Percentiles rank a stretch among this genome's conserved stretches.
Evolutionary conservation across 2,888 invertebrate genomes (phyloP).

Genomic region (Eilema griseolum): DNA sequence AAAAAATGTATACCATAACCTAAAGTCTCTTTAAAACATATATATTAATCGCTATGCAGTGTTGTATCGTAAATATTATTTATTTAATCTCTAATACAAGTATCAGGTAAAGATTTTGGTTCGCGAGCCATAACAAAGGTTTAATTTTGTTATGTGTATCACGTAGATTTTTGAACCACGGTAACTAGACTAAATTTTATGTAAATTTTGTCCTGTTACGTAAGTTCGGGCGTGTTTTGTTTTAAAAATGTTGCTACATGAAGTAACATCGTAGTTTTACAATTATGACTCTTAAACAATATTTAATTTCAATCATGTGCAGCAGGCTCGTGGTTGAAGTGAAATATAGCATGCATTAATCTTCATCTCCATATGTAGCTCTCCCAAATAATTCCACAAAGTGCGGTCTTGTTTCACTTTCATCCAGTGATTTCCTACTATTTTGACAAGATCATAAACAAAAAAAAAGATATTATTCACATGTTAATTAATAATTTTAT

Average conservation of each 20-base stretch:
- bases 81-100: neutral
- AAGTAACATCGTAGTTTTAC: neutral
- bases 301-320: neutral
- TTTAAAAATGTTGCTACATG: slow-evolving; percentile 18
- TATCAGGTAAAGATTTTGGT: neutral
- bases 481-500: no score
- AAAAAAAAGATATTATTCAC: no score
- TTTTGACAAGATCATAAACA: neutral
- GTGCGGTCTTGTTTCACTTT: neutral
- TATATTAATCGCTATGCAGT: no score
- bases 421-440: neutral
- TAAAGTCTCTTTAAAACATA: no score
- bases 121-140: slow-evolving; percentile 14
- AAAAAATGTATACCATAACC: no score
- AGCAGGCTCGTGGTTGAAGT: neutral
- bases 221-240: slow-evolving; percentile 34
- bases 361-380: no score
- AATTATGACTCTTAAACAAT: neutral
- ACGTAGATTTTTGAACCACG: slow-evolving; percentile 28
- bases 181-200: slow-evolving; percentile 44
- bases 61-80: no score
- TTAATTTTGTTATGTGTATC: slow-evolving; percentile 30
- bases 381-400: neutral
- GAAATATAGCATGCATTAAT: neutral
- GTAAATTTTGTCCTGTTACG: slow-evolving; percentile 33